Conservation (phyloP, 2,797 vertebrate species). For the Chromobotia macracanthus region DNA sequence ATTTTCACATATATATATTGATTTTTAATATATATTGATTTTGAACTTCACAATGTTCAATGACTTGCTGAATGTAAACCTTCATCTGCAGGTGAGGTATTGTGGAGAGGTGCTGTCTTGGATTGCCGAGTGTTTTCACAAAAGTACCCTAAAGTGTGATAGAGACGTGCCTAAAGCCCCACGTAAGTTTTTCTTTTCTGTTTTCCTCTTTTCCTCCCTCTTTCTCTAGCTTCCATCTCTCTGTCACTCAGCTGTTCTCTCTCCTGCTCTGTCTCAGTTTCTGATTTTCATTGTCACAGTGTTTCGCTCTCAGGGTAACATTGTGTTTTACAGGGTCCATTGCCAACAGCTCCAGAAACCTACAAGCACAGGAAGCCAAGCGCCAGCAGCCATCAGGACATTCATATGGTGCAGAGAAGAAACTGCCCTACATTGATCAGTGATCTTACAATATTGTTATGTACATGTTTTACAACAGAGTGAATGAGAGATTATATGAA, state of each 20-base stretch:
- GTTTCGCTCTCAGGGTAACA: background rate
- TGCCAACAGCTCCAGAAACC: constrained; percentile 43
- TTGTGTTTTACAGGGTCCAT: constrained; percentile 60
- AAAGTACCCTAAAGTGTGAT: constrained; percentile 79
- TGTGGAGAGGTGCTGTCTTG: constrained; percentile 82
- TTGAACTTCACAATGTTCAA: background rate
- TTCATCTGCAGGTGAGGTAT: constrained; percentile 73
- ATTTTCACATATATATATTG: background rate
- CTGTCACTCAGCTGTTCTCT: background rate
- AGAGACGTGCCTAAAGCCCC: constrained; percentile 73
- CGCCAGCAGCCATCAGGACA: constrained; percentile 60
- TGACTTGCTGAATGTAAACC: background rate
- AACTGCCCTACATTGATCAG: constrained; percentile 73
- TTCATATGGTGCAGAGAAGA: constrained; percentile 64
- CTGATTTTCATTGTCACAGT: background rate
- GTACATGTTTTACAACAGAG: background rate
- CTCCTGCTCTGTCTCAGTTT: constrained; percentile 1
- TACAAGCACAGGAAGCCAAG: constrained; percentile 54
- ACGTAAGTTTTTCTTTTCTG: constrained; percentile 63
- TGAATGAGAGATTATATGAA: background rate
- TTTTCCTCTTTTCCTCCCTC: no score
- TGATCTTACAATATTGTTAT: constrained; percentile 47
- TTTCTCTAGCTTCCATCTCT: no score
- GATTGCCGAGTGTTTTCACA: constrained; percentile 81
- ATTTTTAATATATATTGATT: background rate